Evolutionary conservation across 64 coral and sea anemone species (phyloP).

Genomic region (Pachyseris speciosa): DNA sequence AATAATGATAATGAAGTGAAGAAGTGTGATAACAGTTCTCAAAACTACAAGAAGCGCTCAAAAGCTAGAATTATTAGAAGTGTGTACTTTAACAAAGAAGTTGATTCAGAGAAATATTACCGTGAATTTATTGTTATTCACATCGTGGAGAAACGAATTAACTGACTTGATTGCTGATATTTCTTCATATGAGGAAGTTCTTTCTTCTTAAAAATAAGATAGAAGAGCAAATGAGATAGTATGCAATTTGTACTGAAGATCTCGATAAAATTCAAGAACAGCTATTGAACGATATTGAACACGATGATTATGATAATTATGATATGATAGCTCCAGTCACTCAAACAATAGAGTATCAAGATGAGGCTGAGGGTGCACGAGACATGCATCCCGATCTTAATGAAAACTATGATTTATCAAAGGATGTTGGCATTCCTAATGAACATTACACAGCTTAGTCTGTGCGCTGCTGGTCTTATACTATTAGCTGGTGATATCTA

Average conservation of each 20-base stretch:
- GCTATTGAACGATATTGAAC: background rate
- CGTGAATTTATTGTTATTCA: too few species aligned
- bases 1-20: too few species aligned
- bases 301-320: background rate
- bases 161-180: background rate
- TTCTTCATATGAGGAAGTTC: constrained; percentile 9
- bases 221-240: constrained; percentile 13
- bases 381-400: background rate
- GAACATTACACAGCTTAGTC: too few species aligned
- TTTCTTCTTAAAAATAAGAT: background rate
- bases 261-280: background rate
- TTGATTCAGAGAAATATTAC: too few species aligned
- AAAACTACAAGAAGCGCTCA: background rate
- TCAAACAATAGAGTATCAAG: background rate
- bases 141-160: constrained; percentile 53
- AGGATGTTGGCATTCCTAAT: constrained; percentile 18
- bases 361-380: background rate
- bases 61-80: background rate
- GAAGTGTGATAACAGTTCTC: too few species aligned
- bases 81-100: too few species aligned
- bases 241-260: background rate
- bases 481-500: too few species aligned
- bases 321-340: background rate
- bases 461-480: too few species aligned
- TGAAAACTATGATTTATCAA: too few species aligned